Percentiles rank a stretch among this genome's conserved stretches.
Evolutionary conservation across 2,888 invertebrate species (phyloP).

Genomic region (Ceraclea dissimilis): DNA sequence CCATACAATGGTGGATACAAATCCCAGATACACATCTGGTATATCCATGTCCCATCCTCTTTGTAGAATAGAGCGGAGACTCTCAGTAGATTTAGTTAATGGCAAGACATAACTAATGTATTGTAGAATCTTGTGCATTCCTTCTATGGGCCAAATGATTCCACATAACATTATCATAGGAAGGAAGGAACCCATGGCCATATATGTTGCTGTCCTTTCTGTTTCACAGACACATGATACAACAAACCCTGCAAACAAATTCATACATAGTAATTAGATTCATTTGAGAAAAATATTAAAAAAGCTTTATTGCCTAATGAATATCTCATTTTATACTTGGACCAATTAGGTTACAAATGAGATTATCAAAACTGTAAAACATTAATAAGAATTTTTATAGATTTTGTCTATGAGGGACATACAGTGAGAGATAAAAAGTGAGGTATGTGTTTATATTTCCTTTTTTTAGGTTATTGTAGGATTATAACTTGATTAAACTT

Average conservation of each 20-base stretch:
- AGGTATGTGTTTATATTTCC: too few species aligned
- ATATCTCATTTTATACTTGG: too few species aligned
- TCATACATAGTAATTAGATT: too few species aligned
- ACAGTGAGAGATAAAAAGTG: too few species aligned
- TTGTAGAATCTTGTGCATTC: constrained; percentile 71
- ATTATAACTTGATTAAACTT: too few species aligned
- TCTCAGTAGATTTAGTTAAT: constrained; percentile 81
- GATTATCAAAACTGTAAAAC: too few species aligned
- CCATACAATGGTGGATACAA: constrained; percentile 72
- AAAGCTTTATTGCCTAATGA: neutral
- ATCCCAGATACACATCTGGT: constrained; percentile 73
- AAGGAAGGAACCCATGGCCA: constrained; percentile 78
- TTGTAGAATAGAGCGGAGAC: constrained; percentile 75
- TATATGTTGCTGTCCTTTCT: constrained; percentile 76
- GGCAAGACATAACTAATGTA: constrained; percentile 71
- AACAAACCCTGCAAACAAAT: constrained; percentile 67
- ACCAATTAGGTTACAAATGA: too few species aligned
- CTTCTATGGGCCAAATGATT: constrained; percentile 93
- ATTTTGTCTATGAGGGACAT: too few species aligned
- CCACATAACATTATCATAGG: constrained; percentile 82
- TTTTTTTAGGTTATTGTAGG: too few species aligned
- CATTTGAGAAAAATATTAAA: too few species aligned
- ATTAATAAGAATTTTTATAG: too few species aligned
- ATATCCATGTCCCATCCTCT: constrained; percentile 71
- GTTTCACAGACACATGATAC: constrained; percentile 73